These are phyloP conservation scores for Drosophila triauraria DNA, from an alignment of 1,140 invertebrate species.

Conservation along the genomic window DNA sequence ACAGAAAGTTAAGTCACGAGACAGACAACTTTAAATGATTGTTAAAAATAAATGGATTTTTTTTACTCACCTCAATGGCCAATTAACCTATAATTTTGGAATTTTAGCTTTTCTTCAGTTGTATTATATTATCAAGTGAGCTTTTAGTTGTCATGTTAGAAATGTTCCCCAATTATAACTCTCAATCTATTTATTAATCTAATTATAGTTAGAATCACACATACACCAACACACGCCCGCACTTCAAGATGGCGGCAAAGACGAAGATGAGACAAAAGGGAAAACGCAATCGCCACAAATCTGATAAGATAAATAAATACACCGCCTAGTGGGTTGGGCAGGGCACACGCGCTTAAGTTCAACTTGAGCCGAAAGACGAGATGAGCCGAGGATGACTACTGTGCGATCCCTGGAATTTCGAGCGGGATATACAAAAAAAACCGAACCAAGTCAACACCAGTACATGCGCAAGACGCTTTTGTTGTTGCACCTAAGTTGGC, in stretches of 20 bases:
- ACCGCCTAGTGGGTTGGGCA: constrained; percentile 10
- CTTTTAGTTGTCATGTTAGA: too few species aligned
- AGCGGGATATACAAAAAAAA: constrained; percentile 44
- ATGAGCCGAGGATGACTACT: constrained; percentile 18
- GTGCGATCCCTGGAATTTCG: constrained; percentile 73
- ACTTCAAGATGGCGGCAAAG: constrained; percentile 6
- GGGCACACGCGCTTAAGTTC: constrained; percentile 73
- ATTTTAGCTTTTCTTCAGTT: too few species aligned
- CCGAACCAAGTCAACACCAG: constrained; percentile 4
- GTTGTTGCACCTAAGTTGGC: constrained; percentile 74
- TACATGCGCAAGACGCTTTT: constrained; percentile 42
- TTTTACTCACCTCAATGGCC: too few species aligned
- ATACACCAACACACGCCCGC: not conserved
- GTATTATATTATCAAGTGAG: too few species aligned
- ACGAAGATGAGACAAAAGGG: constrained; percentile 14
- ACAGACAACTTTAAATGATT: too few species aligned
- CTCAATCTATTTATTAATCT: too few species aligned
- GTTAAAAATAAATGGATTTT: too few species aligned
- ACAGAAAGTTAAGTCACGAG: too few species aligned
- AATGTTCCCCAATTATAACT: too few species aligned
- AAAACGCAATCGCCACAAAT: constrained; percentile 1
- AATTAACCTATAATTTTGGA: too few species aligned
- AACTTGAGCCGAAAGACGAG: constrained; percentile 44
- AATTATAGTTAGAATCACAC: not conserved
- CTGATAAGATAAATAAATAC: constrained; percentile 15